A percentile compares a stretch with the other conserved stretches of the same genome.
Evolutionary conservation across 2,113 vertebrate species (phyloP).

Genomic region (Probosciger aterrimus): DNA sequence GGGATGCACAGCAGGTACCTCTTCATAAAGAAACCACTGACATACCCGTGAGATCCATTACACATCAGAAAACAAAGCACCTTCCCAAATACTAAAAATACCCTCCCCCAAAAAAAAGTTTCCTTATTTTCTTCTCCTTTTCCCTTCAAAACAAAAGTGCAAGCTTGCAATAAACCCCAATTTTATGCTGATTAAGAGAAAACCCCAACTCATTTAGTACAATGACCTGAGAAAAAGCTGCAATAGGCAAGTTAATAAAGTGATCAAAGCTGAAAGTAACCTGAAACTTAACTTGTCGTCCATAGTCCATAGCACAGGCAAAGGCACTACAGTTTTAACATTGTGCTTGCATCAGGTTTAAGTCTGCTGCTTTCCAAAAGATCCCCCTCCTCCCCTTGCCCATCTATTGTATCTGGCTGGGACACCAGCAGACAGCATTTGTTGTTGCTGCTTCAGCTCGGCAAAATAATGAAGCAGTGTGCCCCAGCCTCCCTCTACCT

Average conservation of each 20-base stretch:
- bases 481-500: constrained; percentile 67
- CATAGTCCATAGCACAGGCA: constrained; percentile 56
- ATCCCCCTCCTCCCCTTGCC: neutral
- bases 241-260: neutral
- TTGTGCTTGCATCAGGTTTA: constrained; percentile 25
- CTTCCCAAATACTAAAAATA: neutral
- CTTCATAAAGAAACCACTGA: neutral
- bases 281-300: constrained; percentile 63
- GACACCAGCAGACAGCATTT: constrained; percentile 37
- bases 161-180: neutral
- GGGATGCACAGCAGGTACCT: neutral
- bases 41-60: neutral
- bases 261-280: constrained; percentile 31
- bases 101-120: neutral
- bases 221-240: neutral
- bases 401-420: constrained; percentile 39
- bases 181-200: neutral
- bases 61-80: neutral
- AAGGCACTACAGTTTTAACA: constrained; percentile 24
- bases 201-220: neutral
- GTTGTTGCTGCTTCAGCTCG: constrained; percentile 52
- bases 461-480: constrained; percentile 65
- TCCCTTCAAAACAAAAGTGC: neutral
- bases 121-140: neutral
- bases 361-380: neutral